These are phyloP conservation scores for Bugulina stolonifera DNA, from an alignment of 2,888 invertebrate genomes.

Conservation along the genomic window DNA sequence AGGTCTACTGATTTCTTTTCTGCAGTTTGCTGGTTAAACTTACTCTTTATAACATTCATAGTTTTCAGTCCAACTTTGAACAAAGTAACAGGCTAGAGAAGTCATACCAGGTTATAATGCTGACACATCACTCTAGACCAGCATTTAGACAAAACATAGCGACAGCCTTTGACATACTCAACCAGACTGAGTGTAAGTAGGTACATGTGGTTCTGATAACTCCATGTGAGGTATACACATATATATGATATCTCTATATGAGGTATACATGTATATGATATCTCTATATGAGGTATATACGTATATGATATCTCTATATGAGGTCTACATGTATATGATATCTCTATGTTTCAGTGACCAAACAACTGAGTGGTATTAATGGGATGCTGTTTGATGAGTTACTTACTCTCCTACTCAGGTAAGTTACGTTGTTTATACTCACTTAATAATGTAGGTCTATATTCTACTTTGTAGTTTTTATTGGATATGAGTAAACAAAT, in stretches of 20 bases:
- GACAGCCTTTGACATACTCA: slow-evolving; percentile 15
- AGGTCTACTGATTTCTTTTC: too few relatives aligned
- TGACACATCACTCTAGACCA: slow-evolving; percentile 9
- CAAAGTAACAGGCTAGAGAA: slow-evolving; percentile 3
- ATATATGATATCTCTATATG: too few relatives aligned
- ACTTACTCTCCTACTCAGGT: background rate
- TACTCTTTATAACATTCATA: too few relatives aligned
- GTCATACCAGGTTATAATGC: background rate
- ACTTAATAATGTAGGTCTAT: background rate
- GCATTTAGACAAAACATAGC: slow-evolving; percentile 1
- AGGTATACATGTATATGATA: too few relatives aligned
- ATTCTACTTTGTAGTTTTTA: too few relatives aligned
- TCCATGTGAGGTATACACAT: background rate
- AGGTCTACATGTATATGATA: too few relatives aligned
- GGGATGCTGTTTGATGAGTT: slow-evolving; percentile 2
- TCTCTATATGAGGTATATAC: too few relatives aligned
- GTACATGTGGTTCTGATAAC: too few relatives aligned
- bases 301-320: too few relatives aligned
- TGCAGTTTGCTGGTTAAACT: too few relatives aligned
- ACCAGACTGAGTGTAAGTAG: slow-evolving; percentile 12
- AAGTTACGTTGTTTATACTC: background rate
- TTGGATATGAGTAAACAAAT: background rate
- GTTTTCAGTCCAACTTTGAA: slow-evolving; percentile 19
- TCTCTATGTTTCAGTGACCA: too few relatives aligned
- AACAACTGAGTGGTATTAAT: background rate